Evolutionary conservation across 2,797 vertebrate genomes (phyloP).

Genomic region (Psittacula derbiana): DNA sequence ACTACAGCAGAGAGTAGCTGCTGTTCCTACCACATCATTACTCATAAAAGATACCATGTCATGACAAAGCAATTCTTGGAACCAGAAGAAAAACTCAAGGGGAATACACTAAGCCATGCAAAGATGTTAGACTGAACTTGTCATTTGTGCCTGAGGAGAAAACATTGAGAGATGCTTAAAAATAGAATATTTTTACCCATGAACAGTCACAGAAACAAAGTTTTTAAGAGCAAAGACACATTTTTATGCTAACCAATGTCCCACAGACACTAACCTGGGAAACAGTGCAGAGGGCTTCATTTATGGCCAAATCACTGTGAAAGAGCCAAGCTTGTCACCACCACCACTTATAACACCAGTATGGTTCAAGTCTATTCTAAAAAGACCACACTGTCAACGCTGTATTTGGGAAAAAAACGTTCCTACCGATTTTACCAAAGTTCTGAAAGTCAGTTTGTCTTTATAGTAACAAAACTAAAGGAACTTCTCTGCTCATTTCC

Average conservation of each 20-base stretch:
- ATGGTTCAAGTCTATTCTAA: background rate
- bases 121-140: background rate
- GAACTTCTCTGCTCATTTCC: background rate
- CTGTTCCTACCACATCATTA: background rate
- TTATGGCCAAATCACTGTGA: background rate
- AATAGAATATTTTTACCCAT: background rate
- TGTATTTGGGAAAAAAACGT: background rate
- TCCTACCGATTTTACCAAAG: background rate
- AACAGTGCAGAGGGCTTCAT: background rate
- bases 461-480: background rate
- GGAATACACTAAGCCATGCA: background rate
- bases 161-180: background rate
- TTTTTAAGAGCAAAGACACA: fast-evolving
- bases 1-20: background rate
- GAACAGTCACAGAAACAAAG: background rate
- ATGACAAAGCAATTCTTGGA: background rate
- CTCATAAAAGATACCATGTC: background rate
- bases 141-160: background rate
- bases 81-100: background rate
- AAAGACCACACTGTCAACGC: background rate
- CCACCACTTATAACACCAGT: background rate
- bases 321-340: background rate
- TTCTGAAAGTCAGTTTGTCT: background rate
- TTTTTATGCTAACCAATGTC: background rate
- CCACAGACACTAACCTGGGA: background rate